phyloP scores from a whole-genome alignment of 2,888 invertebrate genomes.

The Mesorhabditis sp. region DNA sequence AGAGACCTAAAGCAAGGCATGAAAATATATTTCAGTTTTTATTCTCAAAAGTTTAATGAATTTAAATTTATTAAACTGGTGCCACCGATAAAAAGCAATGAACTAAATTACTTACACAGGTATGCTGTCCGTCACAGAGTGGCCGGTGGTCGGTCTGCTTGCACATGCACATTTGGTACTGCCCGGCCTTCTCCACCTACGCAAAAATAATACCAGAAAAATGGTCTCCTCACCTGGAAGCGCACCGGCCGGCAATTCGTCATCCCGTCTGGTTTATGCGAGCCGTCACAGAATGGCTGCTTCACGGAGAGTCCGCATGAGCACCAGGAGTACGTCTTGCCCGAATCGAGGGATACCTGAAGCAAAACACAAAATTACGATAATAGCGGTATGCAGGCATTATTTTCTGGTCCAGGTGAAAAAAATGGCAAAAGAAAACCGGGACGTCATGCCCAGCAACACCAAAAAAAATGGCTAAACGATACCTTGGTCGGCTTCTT shows the following conservation, averaged over 20 bases:
- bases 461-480: too few species aligned
- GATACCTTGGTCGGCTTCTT: conserved; percentile 29
- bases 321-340: conserved; percentile 83
- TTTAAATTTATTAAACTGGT: background rate
- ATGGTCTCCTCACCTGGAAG: conserved; percentile 63
- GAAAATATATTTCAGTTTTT: background rate
- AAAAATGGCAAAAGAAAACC: too few species aligned
- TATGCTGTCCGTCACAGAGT: conserved; percentile 94
- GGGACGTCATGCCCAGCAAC: too few species aligned
- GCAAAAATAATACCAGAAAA: conserved; percentile 15
- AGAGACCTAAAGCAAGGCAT: conserved; percentile 23
- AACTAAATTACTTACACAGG: conserved; percentile 56
- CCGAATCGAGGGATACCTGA: conserved; percentile 61
- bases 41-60: conserved; percentile 8
- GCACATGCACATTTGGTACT: conserved; percentile 89
- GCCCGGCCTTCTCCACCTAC: conserved; percentile 77
- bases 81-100: background rate
- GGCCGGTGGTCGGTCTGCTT: conserved; percentile 89
- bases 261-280: conserved; percentile 75
- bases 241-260: conserved; percentile 75
- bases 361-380: background rate
- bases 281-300: conserved; percentile 89
- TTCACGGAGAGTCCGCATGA: conserved; percentile 82
- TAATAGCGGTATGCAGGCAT: too few species aligned
- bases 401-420: too few species aligned